phyloP scores from a whole-genome alignment of 2,113 vertebrate genomes.

The Poicephalus gulielmi region DNA sequence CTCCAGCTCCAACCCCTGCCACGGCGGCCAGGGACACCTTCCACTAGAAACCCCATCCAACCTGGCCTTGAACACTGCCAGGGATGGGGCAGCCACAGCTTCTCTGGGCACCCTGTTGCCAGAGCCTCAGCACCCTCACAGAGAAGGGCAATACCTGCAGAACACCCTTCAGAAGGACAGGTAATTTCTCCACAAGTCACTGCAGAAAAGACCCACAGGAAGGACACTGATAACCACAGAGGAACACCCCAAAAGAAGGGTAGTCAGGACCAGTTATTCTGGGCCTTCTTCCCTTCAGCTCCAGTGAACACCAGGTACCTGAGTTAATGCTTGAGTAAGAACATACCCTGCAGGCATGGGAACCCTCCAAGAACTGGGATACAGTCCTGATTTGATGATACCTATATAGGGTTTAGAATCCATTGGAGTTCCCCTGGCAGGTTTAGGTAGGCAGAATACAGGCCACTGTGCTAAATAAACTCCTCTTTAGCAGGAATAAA shows the following conservation, averaged over 20 bases:
- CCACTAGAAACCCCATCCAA: neutral
- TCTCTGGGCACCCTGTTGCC: neutral
- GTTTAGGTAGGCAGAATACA: neutral
- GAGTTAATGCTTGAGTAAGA: neutral
- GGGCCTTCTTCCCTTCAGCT: neutral
- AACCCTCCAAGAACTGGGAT: neutral
- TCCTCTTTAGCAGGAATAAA: neutral
- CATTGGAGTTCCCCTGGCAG: neutral
- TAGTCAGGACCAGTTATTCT: neutral
- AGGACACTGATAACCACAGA: neutral
- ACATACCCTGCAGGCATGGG: neutral
- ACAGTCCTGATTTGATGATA: neutral
- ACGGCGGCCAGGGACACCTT: accelerated
- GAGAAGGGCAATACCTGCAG: neutral
- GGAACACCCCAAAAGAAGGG: neutral
- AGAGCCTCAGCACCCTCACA: neutral
- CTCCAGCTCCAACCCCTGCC: neutral
- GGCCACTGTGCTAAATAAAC: neutral
- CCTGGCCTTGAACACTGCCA: neutral
- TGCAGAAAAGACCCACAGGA: neutral
- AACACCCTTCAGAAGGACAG: neutral
- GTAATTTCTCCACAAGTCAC: neutral
- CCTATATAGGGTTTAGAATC: neutral
- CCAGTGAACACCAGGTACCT: neutral
- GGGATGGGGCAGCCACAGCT: neutral